A percentile compares a stretch with the other conserved stretches of the same genome.
phyloP scores from a whole-genome alignment of 2,113 vertebrate genomes.

The Bambusicola thoracicus region DNA sequence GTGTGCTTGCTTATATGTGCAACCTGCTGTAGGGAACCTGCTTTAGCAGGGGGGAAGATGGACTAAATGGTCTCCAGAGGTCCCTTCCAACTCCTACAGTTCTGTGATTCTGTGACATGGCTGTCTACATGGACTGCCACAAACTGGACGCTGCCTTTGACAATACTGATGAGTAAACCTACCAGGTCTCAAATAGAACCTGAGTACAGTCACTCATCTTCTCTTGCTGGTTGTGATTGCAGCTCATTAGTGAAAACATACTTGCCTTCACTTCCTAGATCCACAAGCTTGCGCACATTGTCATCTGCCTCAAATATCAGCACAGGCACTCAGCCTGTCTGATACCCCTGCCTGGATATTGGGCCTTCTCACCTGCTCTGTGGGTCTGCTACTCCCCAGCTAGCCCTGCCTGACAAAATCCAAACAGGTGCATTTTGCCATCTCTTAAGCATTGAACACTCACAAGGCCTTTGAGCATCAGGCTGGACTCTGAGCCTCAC shows the following conservation, averaged over 20 bases:
- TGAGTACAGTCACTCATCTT: neutral
- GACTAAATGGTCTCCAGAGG: no score
- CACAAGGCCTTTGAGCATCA: neutral
- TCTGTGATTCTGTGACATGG: no score
- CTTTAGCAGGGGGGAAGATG: no score
- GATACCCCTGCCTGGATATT: neutral
- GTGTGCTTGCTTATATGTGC: no score
- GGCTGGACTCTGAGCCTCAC: neutral
- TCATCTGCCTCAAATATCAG: neutral
- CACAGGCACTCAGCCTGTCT: neutral
- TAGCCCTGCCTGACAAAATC: neutral
- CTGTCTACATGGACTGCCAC: neutral
- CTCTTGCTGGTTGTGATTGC: neutral
- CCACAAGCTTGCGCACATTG: neutral
- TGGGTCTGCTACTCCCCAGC: neutral
- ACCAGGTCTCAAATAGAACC: neutral
- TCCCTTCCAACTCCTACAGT: no score
- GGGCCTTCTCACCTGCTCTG: rapidly evolving
- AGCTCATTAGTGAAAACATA: neutral
- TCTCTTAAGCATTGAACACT: neutral
- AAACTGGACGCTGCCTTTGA: neutral
- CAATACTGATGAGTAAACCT: neutral
- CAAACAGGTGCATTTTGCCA: rapidly evolving
- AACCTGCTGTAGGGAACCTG: no score
- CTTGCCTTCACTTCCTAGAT: neutral